phyloP scores from a whole-genome alignment of 2,888 invertebrate genomes.

The Pterostichus niger region DNA sequence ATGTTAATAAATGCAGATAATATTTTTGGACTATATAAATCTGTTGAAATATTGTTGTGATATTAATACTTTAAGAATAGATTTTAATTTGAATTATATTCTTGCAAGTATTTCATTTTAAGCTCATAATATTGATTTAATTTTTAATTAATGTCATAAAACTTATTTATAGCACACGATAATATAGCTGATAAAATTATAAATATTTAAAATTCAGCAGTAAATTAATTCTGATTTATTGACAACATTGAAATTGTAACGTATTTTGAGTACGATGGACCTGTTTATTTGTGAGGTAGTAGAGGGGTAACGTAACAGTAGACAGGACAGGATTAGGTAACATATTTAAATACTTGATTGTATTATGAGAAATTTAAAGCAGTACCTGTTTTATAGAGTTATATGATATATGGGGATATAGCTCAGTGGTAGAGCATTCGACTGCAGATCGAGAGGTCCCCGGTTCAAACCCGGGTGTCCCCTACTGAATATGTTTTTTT shows the following conservation, averaged over 20 bases:
- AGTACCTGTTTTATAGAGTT: no score
- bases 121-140: no score
- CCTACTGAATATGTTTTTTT: conserved; percentile 73
- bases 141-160: no score
- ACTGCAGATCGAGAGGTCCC: conserved; percentile 88
- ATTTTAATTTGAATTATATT: no score
- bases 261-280: neutral
- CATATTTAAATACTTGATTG: no score
- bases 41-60: no score
- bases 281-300: neutral
- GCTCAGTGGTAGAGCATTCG: conserved; percentile 87
- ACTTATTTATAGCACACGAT: no score
- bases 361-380: no score
- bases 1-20: no score
- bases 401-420: conserved; percentile 79
- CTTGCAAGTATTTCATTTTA: no score
- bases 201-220: neutral
- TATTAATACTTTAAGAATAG: no score
- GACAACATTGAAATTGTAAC: neutral
- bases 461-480: conserved; percentile 88
- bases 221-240: conserved; percentile 26
- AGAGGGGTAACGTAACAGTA: neutral
- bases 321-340: neutral
- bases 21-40: no score
- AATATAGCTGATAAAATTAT: neutral